Evolutionary conservation across 2,113 vertebrate genomes (phyloP).

Genomic region (Verasper variegatus): DNA sequence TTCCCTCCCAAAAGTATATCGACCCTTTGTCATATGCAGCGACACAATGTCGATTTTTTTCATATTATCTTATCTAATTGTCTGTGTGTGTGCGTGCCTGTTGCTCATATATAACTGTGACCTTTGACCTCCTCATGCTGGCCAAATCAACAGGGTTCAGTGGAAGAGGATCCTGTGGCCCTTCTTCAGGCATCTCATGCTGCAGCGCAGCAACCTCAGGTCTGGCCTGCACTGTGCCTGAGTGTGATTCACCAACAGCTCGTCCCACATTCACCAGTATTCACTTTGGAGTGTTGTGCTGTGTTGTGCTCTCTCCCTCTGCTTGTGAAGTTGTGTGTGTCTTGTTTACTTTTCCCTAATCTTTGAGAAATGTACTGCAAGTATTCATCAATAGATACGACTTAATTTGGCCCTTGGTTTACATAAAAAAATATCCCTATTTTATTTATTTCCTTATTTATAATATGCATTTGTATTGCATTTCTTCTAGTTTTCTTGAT

Average conservation of each 20-base stretch:
- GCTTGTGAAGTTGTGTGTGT: slow-evolving; percentile 35
- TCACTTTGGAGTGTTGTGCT: slow-evolving; percentile 37
- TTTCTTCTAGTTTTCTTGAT: neutral
- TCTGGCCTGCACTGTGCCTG: slow-evolving; percentile 74
- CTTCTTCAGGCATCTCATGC: slow-evolving; percentile 80
- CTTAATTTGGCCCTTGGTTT: slow-evolving; percentile 1
- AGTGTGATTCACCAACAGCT: slow-evolving; percentile 49
- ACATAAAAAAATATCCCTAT: neutral
- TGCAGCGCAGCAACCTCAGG: slow-evolving; percentile 82
- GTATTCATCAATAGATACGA: neutral
- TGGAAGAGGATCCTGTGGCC: slow-evolving; percentile 82
- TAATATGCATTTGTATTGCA: neutral
- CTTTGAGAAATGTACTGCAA: neutral
- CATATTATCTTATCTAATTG: neutral
- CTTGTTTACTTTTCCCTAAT: slow-evolving; percentile 8
- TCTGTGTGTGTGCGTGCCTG: slow-evolving; percentile 10
- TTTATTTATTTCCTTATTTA: neutral
- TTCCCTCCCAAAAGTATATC: neutral
- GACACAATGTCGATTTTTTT: neutral
- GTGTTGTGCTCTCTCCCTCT: slow-evolving; percentile 35
- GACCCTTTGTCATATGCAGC: neutral
- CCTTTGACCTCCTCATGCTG: slow-evolving; percentile 74
- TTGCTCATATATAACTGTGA: slow-evolving; percentile 68
- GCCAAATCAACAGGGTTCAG: slow-evolving; percentile 79
- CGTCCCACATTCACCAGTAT: slow-evolving; percentile 14